Evolutionary conservation across 2,888 invertebrate species (phyloP).

Genomic region (Cataglyphis albicans): DNA sequence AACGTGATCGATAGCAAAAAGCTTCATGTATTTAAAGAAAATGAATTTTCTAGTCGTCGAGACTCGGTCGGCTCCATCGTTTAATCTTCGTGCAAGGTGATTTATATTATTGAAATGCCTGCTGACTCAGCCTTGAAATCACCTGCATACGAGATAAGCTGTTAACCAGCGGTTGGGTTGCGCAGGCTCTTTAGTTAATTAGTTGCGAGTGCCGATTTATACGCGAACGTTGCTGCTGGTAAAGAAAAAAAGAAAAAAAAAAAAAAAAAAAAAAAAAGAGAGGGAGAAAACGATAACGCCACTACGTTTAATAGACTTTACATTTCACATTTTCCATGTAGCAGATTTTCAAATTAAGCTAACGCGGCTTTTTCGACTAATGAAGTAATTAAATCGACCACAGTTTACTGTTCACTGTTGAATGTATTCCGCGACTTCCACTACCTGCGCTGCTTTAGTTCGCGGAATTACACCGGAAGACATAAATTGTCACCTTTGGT

Average conservation of each 20-base stretch:
- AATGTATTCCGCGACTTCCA: slow-evolving; percentile 40
- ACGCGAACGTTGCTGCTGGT: background rate
- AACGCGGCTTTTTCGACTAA: slow-evolving; percentile 47
- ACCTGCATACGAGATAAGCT: slow-evolving; percentile 66
- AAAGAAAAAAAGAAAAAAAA: background rate
- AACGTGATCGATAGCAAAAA: background rate
- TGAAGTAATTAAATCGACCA: slow-evolving; percentile 46
- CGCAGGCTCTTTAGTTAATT: slow-evolving; percentile 69
- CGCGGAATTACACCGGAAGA: slow-evolving; percentile 32
- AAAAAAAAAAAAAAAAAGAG: background rate
- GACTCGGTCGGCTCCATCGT: slow-evolving; percentile 49
- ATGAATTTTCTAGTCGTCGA: slow-evolving; percentile 69
- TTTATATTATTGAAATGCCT: slow-evolving; percentile 74
- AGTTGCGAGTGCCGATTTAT: slow-evolving; percentile 53
- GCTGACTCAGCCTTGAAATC: slow-evolving; percentile 62
- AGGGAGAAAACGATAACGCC: slow-evolving; percentile 10
- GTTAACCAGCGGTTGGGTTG: slow-evolving; percentile 56
- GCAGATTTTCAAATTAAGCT: slow-evolving; percentile 36
- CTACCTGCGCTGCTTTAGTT: background rate
- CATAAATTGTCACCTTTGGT: slow-evolving; percentile 47
- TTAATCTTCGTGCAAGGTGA: slow-evolving; percentile 69
- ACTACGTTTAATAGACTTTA: slow-evolving; percentile 42
- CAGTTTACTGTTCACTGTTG: slow-evolving; percentile 13
- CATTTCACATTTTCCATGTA: slow-evolving; percentile 5
- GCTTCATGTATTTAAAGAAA: slow-evolving; percentile 11